A percentile compares a stretch with the other conserved stretches of the same genome.
Evolutionary conservation across 92 coral and sea anemone species (phyloP).

Genomic region (Zoanthus solanderi): DNA sequence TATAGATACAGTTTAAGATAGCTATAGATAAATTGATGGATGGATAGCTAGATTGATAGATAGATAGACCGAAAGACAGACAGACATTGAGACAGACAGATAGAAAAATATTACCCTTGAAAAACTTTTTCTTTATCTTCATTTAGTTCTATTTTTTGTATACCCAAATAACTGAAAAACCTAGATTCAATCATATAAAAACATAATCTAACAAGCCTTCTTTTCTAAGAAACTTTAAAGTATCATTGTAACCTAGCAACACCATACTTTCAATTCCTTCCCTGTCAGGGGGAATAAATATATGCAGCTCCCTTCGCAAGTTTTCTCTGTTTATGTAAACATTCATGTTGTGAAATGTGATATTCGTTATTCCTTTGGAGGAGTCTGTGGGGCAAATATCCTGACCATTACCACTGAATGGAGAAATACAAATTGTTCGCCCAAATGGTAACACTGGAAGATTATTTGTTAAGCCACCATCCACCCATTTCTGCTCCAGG

Average conservation of each 20-base stretch:
- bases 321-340: slow-evolving; percentile 84
- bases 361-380: slow-evolving; percentile 74
- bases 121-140: not conserved
- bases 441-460: slow-evolving; percentile 87
- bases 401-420: slow-evolving; percentile 86
- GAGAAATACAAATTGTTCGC: slow-evolving; percentile 86
- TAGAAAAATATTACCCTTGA: no score
- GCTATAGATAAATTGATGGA: no score
- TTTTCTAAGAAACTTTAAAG: slow-evolving; percentile 69
- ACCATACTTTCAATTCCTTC: slow-evolving; percentile 85
- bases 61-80: no score
- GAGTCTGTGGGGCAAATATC: slow-evolving; percentile 90
- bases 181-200: slow-evolving; percentile 27
- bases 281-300: slow-evolving; percentile 85
- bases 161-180: not conserved
- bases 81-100: no score
- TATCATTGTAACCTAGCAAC: slow-evolving; percentile 77
- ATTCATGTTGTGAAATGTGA: slow-evolving; percentile 84
- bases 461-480: slow-evolving; percentile 95
- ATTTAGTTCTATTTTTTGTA: not conserved
- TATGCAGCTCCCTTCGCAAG: slow-evolving; percentile 83
- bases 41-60: no score
- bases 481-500: slow-evolving; percentile 86
- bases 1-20: no score
- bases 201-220: slow-evolving; percentile 66